Percentiles rank a stretch among this genome's conserved stretches.
Conservation (phyloP, 2,888 invertebrate species). For the Sphaeridia pumilis region DNA sequence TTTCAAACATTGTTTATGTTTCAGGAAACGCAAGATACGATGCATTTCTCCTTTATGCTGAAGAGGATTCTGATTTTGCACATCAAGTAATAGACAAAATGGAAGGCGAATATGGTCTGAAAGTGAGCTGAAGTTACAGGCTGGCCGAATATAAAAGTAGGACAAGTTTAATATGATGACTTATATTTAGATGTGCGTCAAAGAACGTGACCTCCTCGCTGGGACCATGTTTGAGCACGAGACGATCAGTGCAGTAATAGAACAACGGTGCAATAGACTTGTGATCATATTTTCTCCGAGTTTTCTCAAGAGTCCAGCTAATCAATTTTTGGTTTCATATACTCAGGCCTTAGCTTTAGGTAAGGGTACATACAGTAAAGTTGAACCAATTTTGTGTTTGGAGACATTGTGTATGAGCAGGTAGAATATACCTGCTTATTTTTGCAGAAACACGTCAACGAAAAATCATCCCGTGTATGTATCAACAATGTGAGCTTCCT, state of each 20-base stretch:
- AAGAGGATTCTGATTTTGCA: slow-evolving; percentile 58
- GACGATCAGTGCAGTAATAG: slow-evolving; percentile 58
- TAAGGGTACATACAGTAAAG: slow-evolving; percentile 39
- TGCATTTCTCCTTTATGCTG: slow-evolving; percentile 62
- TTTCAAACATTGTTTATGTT: too few relatives aligned
- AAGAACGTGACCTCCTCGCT: slow-evolving; percentile 58
- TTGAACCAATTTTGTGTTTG: background rate
- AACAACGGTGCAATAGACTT: slow-evolving; percentile 63
- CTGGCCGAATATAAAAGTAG: background rate
- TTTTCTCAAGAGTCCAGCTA: slow-evolving; percentile 60
- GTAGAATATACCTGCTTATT: background rate
- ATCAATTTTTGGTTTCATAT: slow-evolving; percentile 65
- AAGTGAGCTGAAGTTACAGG: slow-evolving; percentile 42
- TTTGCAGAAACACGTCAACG: slow-evolving; percentile 45
- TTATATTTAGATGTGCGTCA: slow-evolving; percentile 54
- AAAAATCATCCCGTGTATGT: slow-evolving; percentile 61
- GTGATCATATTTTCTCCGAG: slow-evolving; percentile 66
- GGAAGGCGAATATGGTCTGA: slow-evolving; percentile 51
- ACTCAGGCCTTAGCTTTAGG: slow-evolving; percentile 71
- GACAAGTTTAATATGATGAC: too few relatives aligned
- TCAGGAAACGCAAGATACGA: slow-evolving; percentile 62
- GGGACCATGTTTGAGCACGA: slow-evolving; percentile 60
- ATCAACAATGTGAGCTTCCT: slow-evolving; percentile 53
- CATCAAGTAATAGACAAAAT: slow-evolving; percentile 51
- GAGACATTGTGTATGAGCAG: background rate